Percentiles rank a stretch among this genome's conserved stretches.
Evolutionary conservation across 2,113 vertebrate species (phyloP).

Genomic region (Corythoichthys haematopterus): DNA sequence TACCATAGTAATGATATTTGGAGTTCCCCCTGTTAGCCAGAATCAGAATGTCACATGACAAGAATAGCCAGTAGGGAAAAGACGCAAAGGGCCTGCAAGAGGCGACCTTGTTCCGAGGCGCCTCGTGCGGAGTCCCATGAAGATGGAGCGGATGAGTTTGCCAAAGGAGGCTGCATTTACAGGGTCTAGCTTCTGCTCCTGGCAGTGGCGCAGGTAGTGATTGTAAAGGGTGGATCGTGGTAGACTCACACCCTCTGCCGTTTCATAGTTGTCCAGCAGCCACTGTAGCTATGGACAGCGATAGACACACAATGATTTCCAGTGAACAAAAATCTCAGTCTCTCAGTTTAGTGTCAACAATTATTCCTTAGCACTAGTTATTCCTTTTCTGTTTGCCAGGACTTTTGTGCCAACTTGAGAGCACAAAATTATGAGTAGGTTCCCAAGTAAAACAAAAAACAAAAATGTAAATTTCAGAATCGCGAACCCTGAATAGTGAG

Average conservation of each 20-base stretch:
- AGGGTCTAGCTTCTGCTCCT: conserved; percentile 95
- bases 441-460: not conserved
- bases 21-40: conserved; percentile 85
- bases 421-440: not conserved
- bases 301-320: no score
- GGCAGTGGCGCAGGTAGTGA: conserved; percentile 96
- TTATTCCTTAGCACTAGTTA: not conserved
- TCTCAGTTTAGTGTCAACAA: not conserved
- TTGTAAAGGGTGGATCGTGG: conserved; percentile 94
- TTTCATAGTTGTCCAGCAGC: conserved; percentile 97
- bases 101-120: conserved; percentile 90
- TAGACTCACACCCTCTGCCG: conserved; percentile 92
- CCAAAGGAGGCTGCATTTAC: conserved; percentile 97
- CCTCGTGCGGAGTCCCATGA: conserved; percentile 93
- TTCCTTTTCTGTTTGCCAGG: not conserved
- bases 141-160: conserved; percentile 96
- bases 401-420: not conserved
- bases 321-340: not conserved
- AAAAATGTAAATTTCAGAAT: not conserved
- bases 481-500: not conserved
- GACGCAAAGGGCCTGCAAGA: not conserved
- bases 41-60: not conserved
- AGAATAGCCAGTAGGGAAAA: conserved; percentile 47
- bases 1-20: conserved; percentile 97
- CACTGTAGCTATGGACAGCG: conserved; percentile 83